A percentile compares a stretch with the other conserved stretches of the same genome.
Conservation (phyloP, 2,888 invertebrate genomes). For the Sipunculus nudus region DNA sequence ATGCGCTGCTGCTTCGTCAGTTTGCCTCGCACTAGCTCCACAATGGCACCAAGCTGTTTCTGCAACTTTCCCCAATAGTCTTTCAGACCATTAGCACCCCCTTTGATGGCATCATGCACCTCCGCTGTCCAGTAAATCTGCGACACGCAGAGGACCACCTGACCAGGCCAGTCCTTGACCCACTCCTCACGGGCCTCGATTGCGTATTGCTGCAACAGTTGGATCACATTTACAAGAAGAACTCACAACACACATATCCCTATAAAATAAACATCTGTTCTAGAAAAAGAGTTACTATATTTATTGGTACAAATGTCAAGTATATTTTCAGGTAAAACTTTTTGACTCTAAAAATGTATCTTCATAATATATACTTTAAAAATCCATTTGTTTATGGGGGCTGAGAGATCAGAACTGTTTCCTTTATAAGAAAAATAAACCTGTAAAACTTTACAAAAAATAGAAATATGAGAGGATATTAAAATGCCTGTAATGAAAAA, state of each 20-base stretch:
- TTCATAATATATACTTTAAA: too few species aligned
- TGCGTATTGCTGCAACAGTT: conserved; percentile 59
- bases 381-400: too few species aligned
- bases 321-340: too few species aligned
- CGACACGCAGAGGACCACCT: conserved; percentile 81
- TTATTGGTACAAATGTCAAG: too few species aligned
- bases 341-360: too few species aligned
- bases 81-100: conserved; percentile 71
- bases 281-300: not conserved
- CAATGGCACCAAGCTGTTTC: conserved; percentile 78
- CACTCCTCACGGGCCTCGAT: conserved; percentile 73
- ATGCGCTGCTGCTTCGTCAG: conserved; percentile 86
- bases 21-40: conserved; percentile 82
- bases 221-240: not conserved
- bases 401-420: too few species aligned
- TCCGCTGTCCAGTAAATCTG: conserved; percentile 86
- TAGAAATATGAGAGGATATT: too few species aligned
- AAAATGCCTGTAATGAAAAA: too few species aligned
- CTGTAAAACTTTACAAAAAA: too few species aligned
- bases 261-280: not conserved
- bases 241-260: not conserved
- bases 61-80: conserved; percentile 72
- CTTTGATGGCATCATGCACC: conserved; percentile 78
- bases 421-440: too few species aligned
- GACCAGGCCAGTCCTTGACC: conserved; percentile 94